Base-by-base conservation (phyloP, 1,140 invertebrate genomes). In the Psilanteris sp. region DNA sequence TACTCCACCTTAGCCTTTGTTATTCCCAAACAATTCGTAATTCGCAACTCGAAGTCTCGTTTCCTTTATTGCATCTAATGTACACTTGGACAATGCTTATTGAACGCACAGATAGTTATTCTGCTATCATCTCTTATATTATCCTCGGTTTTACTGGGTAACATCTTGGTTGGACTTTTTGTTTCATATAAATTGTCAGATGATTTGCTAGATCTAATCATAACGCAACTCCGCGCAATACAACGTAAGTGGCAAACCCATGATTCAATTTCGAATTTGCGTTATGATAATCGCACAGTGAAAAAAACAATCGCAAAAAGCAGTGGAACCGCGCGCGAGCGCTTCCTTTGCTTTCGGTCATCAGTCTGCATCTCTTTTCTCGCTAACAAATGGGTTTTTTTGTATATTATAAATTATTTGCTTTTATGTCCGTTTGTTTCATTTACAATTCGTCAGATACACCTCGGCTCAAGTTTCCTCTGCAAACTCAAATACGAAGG, bases 171-270 rank as follows among this genome's bases (percentile, higher is more conserved):
- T 59, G 37, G 26, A 9, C n/a, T 36, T 36, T 26, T 59, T 57
- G 27, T 61, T 36, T 61, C 27, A 46, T 79, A 57, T 73, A 78
- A 78, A 68, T 68, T 36, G 55, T 54, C 48, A 29, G 46, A 70
- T 66, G 71, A 41, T 74, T 75, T 50, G 66, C 59, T 61, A 66
- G 43, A 16, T 71, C 41, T 61, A 36, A n/a, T 64, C 64, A 41
- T 41, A 57, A 48, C 52, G 50, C 41, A 54, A 67, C 37, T 44
- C 52, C 14, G 18, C 14, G 26, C 20, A 27, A 16, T 36, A 46
- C 39, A 44, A 59, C 22, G 5, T 29, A 54, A 39, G 27, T 31
- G 18, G 7, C 22, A 54, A 55, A 39, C 36, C 11, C 24, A 55
- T 18, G 27, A 8, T n/a, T 39, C 10, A 6, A 14, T n/a, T 13